These are phyloP conservation scores for Dryococelus australis DNA, from an alignment of 2,888 invertebrate species.

Conservation along the genomic window DNA sequence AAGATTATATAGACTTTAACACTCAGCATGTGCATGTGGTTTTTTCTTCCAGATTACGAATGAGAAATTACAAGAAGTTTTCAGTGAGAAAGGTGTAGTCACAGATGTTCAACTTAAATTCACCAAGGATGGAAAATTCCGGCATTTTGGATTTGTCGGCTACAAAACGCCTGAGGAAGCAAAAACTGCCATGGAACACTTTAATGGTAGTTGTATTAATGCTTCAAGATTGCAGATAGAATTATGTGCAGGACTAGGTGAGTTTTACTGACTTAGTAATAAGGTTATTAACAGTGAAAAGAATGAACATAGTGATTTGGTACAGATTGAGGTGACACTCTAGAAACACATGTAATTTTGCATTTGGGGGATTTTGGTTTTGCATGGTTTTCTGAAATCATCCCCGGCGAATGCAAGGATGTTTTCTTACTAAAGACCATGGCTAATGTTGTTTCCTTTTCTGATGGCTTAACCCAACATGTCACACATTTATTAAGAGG, in stretches of 20 bases:
- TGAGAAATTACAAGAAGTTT: constrained; percentile 76
- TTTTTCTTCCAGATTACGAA: constrained; percentile 73
- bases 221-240: constrained; percentile 84
- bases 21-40: neutral
- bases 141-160: constrained; percentile 94
- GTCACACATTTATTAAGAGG: too few relatives aligned
- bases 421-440: too few relatives aligned
- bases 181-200: constrained; percentile 74
- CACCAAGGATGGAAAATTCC: constrained; percentile 88
- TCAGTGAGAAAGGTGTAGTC: constrained; percentile 81
- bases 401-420: too few relatives aligned
- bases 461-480: too few relatives aligned
- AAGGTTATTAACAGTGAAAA: too few relatives aligned
- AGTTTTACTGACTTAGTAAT: constrained; percentile 48
- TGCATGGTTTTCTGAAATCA: too few relatives aligned
- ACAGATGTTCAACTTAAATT: constrained; percentile 95
- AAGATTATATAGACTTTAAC: too few relatives aligned
- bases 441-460: too few relatives aligned
- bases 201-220: constrained; percentile 85
- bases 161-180: constrained; percentile 85
- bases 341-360: too few relatives aligned
- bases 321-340: too few relatives aligned
- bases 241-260: constrained; percentile 72
- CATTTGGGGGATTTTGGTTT: too few relatives aligned
- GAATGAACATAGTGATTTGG: too few relatives aligned